Evolutionary conservation across 1,140 invertebrate genomes (phyloP), one percentile per base, ranked within the genome.

Genomic region (Bombus balteatus): DNA sequence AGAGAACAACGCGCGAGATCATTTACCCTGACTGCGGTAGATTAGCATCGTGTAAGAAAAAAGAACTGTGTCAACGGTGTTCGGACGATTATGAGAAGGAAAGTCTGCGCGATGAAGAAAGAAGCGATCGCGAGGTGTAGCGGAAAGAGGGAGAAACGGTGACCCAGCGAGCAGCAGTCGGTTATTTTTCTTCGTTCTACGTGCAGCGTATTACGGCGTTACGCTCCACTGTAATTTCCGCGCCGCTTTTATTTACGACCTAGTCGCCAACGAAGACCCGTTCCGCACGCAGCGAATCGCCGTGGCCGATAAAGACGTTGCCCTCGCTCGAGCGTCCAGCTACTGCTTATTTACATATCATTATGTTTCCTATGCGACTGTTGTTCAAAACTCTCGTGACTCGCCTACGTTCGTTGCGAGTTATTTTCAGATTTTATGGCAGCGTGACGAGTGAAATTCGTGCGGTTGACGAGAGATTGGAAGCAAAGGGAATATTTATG

Each of bases 291-390:
- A 62, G 76, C 13, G 34, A 87, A 70, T 71, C 77, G 41, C 62
- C 43, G 22, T 77, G 9, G 62, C 34, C 53, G 37, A 89, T 89
- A 86, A 86, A 89, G 83, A 89, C 88, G 78, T 89, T 86, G 80
- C 37, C 80, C 37, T 32, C 57, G 41, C 59, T n/a, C 37, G 18
- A 3, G 12, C 72, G 68, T 34, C 34, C 62, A 86, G 82, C 80
- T 86, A 83, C 83, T 86, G 80, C 87, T 82, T 86, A 86, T 88
- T 89, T 86, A 81, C 83, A 89, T 88, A 39, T 81, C 65, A 87
- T 53, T 85, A 89, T 1, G 25, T 28, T 10, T 15, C 39, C 9
- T 6, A 41, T 12, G 70, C 22, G 9, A 22, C 22, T 12, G 22
- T 32, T 62, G 59, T 62, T 62, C 25, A n/a, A 62, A 62, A 62